These are phyloP conservation scores for Dioctria linearis DNA, from an alignment of 2,888 invertebrate genomes.

Conservation along the genomic window DNA sequence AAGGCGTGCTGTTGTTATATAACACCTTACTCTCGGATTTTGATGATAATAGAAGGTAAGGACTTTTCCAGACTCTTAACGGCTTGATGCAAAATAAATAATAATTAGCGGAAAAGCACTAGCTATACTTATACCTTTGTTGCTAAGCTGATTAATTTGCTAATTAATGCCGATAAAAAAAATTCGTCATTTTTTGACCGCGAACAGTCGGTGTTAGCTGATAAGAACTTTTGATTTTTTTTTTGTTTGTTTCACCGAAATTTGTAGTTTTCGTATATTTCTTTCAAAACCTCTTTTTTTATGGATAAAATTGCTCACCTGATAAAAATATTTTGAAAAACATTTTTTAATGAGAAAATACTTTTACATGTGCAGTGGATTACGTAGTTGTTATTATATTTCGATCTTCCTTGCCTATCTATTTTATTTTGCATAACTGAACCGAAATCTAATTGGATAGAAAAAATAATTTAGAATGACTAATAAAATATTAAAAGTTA, in stretches of 20 bases:
- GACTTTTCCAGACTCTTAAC: neutral
- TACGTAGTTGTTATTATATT: no score
- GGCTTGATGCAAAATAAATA: neutral
- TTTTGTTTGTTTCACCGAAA: neutral
- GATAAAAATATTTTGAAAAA: no score
- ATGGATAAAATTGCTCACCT: no score
- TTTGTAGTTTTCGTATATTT: neutral
- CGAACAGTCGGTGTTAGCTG: neutral
- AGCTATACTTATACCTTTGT: neutral
- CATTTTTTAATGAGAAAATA: no score
- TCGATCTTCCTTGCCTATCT: no score
- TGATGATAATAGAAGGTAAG: conserved; percentile 46
- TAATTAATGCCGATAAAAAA: conserved; percentile 8
- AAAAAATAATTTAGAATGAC: neutral
- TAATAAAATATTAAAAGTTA: neutral
- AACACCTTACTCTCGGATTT: conserved; percentile 10
- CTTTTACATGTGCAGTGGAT: no score
- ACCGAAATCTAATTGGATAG: no score
- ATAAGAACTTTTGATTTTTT: conserved; percentile 3
- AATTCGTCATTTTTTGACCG: conserved; percentile 19
- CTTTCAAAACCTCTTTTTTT: neutral
- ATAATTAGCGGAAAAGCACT: conserved; percentile 2
- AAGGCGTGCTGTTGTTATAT: conserved; percentile 18
- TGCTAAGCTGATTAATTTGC: conserved; percentile 15
- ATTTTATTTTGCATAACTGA: no score